These are phyloP conservation scores for Morinoia aosen DNA, from an alignment of 2,888 invertebrate species.

Conservation along the genomic window DNA sequence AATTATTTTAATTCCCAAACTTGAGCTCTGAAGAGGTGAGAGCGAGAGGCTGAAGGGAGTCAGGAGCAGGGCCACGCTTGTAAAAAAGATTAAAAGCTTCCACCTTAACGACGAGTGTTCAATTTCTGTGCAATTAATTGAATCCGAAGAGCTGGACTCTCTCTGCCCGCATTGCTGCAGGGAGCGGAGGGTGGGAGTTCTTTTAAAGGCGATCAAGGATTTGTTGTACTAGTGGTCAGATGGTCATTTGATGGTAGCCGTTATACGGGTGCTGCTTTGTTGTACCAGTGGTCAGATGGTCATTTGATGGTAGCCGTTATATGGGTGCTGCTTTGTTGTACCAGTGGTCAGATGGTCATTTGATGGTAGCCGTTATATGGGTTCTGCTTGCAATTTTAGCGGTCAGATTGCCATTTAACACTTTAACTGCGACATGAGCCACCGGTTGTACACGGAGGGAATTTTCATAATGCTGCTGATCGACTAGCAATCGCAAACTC, in stretches of 20 bases:
- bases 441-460: no score
- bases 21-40: neutral
- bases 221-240: neutral
- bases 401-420: no score
- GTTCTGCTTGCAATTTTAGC: no score
- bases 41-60: neutral
- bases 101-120: neutral
- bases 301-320: no score
- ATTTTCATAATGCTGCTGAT: no score
- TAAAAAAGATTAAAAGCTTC: conserved; percentile 1
- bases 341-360: no score
- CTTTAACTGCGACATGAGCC: no score
- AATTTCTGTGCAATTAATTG: neutral
- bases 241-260: neutral
- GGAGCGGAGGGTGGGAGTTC: neutral
- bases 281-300: no score
- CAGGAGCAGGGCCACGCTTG: neutral
- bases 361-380: no score
- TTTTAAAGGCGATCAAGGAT: neutral
- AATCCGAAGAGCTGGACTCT: neutral
- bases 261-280: no score
- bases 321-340: no score
- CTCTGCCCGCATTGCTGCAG: neutral
- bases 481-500: no score
- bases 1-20: neutral